Percentiles rank a stretch among this genome's conserved stretches.
phyloP scores from a whole-genome alignment of 2,888 invertebrate species.

The Tetranychus piercei region DNA sequence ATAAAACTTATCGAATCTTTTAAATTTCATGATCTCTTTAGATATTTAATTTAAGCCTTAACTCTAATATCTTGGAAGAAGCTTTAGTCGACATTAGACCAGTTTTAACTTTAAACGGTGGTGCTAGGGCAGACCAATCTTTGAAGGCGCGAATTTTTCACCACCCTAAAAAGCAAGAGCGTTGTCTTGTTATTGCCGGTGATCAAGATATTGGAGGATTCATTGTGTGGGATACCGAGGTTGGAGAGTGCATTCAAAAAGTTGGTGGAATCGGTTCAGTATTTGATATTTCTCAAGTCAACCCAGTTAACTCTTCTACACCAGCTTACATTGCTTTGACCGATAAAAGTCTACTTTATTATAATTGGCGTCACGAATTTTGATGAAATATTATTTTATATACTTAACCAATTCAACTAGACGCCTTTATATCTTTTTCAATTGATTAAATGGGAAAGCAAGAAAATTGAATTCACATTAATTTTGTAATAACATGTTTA shows the following conservation, averaged over 20 bases:
- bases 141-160: not conserved
- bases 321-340: not conserved
- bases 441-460: too few species aligned
- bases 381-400: too few species aligned
- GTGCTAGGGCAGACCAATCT: not conserved
- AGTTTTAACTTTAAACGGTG: not conserved
- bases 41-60: too few species aligned
- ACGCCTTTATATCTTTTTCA: too few species aligned
- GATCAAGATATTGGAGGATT: slow-evolving; percentile 8
- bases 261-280: not conserved
- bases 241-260: not conserved
- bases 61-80: not conserved
- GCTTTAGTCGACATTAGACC: not conserved
- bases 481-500: too few species aligned
- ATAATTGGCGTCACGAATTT: not conserved
- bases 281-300: slow-evolving; percentile 9
- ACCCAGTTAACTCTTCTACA: slow-evolving; percentile 31
- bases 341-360: not conserved
- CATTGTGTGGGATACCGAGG: not conserved
- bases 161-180: not conserved
- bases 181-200: slow-evolving; percentile 5
- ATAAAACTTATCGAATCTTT: too few species aligned
- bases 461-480: too few species aligned
- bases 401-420: too few species aligned
- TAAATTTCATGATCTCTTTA: too few species aligned